Conservation (phyloP, 2,797 vertebrate genomes). For the Nyctalus aviator region DNA sequence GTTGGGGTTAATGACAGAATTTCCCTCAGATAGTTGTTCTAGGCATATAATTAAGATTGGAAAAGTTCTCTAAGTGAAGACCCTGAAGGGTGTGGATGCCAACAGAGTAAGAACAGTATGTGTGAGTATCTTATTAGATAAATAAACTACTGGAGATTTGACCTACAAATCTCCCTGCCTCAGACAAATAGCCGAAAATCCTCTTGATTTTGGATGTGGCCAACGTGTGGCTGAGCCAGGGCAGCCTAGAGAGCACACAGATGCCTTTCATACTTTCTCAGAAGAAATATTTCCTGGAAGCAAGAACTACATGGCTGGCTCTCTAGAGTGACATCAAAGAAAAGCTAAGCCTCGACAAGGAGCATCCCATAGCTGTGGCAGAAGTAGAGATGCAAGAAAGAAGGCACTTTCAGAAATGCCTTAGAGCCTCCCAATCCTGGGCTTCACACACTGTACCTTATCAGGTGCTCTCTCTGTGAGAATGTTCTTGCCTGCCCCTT, state of each 20-base stretch:
- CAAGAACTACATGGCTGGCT: constrained; percentile 19
- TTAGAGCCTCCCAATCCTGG: neutral
- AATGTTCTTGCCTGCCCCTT: neutral
- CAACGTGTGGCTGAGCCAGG: constrained; percentile 34
- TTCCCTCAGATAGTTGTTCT: neutral
- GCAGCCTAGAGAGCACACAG: constrained; percentile 23
- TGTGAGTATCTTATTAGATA: neutral
- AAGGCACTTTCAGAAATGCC: neutral
- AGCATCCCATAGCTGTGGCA: neutral
- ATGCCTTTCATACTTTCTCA: constrained; percentile 76
- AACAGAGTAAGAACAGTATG: neutral
- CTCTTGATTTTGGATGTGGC: constrained; percentile 55
- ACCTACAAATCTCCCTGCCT: neutral
- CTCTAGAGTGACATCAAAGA: constrained; percentile 52
- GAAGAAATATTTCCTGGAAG: constrained; percentile 74
- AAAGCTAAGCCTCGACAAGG: constrained; percentile 35
- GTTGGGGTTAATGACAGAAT: neutral
- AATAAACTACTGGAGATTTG: neutral
- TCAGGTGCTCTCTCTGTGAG: neutral
- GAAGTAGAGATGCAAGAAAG: constrained; percentile 21
- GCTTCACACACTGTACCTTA: neutral
- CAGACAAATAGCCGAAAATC: constrained; percentile 72
- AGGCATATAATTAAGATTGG: neutral
- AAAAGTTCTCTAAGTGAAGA: neutral
- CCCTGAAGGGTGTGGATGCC: neutral